Evolutionary conservation across 2,888 invertebrate genomes (phyloP).

Genomic region (Griposia aprilina): DNA sequence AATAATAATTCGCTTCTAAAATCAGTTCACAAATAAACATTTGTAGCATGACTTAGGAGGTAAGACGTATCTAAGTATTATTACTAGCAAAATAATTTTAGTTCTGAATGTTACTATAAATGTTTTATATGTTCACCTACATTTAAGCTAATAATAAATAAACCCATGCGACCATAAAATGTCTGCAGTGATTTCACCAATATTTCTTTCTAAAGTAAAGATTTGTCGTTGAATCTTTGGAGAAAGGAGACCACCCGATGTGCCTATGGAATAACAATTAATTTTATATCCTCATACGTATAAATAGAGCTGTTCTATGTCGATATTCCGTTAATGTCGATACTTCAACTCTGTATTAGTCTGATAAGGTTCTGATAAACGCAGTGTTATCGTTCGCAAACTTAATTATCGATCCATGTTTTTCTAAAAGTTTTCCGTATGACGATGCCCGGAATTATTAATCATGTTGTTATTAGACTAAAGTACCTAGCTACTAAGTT

Average conservation of each 20-base stretch:
- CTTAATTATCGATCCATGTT: constrained; percentile 46
- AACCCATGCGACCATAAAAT: constrained; percentile 31
- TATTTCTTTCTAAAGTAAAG: constrained; percentile 60
- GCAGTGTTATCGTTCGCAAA: constrained; percentile 54
- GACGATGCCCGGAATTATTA: background rate
- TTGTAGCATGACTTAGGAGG: background rate
- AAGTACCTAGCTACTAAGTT: background rate
- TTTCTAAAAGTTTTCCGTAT: constrained; percentile 32
- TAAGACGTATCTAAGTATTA: background rate
- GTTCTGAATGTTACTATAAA: background rate
- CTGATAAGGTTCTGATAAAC: constrained; percentile 42
- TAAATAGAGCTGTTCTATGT: constrained; percentile 52
- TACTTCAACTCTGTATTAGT: constrained; percentile 26
- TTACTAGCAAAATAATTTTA: background rate
- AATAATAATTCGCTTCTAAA: constrained; percentile 4
- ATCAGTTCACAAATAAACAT: background rate
- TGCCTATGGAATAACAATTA: constrained; percentile 82
- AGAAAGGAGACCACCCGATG: constrained; percentile 82
- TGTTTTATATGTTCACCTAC: constrained; percentile 25
- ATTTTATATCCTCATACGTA: constrained; percentile 81
- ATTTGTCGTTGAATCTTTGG: constrained; percentile 76
- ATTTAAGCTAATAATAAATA: constrained; percentile 18
- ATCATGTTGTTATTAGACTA: background rate
- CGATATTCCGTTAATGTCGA: constrained; percentile 32
- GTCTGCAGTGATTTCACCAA: constrained; percentile 59